Percentiles rank a stretch among this genome's conserved stretches.
Evolutionary conservation across 2,113 vertebrate genomes (phyloP).

Genomic region (Puffinus mauretanicus): DNA sequence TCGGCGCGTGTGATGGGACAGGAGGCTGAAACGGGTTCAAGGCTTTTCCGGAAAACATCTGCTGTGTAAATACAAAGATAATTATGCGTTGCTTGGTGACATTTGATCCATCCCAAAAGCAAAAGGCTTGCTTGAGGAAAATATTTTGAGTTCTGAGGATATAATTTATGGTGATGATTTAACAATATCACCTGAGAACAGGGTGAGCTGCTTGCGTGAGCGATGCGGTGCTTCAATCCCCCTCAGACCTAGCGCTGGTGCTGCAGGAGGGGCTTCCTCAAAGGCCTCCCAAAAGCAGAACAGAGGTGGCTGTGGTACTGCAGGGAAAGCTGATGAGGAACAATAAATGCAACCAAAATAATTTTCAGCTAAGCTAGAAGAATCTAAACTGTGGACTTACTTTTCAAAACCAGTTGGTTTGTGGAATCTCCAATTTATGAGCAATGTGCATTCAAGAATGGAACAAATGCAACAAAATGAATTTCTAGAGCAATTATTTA

Average conservation of each 20-base stretch:
- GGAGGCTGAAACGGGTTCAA: background rate
- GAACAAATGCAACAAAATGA: background rate
- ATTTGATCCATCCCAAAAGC: background rate
- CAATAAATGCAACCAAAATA: accelerated
- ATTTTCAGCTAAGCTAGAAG: background rate
- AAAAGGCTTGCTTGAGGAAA: background rate
- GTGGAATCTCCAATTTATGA: background rate
- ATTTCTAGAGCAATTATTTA: background rate
- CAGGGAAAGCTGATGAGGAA: background rate
- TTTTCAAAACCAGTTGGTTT: background rate
- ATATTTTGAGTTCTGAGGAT: background rate
- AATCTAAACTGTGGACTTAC: background rate
- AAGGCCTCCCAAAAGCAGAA: background rate
- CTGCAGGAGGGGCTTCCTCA: background rate
- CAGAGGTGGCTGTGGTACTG: background rate
- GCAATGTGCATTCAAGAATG: accelerated
- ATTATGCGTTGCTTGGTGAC: background rate
- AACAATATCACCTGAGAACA: background rate
- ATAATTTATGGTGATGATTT: background rate
- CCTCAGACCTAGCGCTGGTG: background rate
- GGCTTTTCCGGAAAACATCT: background rate
- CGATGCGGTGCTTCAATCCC: accelerated
- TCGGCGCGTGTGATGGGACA: accelerated
- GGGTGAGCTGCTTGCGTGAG: background rate
- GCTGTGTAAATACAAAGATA: background rate